Evolutionary conservation across 2,113 vertebrate species (phyloP), one percentile per base, ranked within the genome.

Genomic region (Myotis yumanensis): DNA sequence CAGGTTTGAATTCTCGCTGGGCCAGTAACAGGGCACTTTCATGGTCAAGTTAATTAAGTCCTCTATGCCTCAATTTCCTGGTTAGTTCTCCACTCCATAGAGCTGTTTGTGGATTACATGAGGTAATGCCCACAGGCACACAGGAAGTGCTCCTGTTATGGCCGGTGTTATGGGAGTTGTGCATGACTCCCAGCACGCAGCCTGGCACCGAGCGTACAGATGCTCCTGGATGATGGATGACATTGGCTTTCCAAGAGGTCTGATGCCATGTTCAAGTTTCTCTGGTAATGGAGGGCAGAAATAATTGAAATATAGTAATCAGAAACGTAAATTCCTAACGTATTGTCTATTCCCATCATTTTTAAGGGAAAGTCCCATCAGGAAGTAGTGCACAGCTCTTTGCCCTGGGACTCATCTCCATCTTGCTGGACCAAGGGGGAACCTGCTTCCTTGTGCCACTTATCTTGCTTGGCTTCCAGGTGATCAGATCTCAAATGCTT

Each of bases 251-350:
- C 84, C 59, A 86, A 71, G 32, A 66, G 77, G 51, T 48, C 18
- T 79, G 37, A 89, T 59, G 59, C 37, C 32, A 15, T 32, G 77
- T 82, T 51, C 17, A 51, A 10, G 77, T 32, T 72, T 46, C 32
- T 76, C n/a, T 87, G 51, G 68, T 30, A 51, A 90, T 25, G 16
- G 11, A 90, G 32, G 22, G 22, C 28, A 91, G 54, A 75, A 51
- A 93, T 52, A 89, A 87, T 25, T 46, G 68, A 93, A 83, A 69
- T 83, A 51, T 4, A 68, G 59, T 52, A 82, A 83, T 20, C 37
- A 73, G 35, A 86, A 85, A 40, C 48, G 37, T 82, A 77, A 93
- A 79, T 66, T 90, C 18, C 22, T 30, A 82, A 54, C 66, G 18
- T 30, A 68, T 57, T 30, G 17, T 35, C 20, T 48, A 5, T 1